phyloP scores from a whole-genome alignment of 2,113 vertebrate species.

The Phylloscopus whistleri region DNA sequence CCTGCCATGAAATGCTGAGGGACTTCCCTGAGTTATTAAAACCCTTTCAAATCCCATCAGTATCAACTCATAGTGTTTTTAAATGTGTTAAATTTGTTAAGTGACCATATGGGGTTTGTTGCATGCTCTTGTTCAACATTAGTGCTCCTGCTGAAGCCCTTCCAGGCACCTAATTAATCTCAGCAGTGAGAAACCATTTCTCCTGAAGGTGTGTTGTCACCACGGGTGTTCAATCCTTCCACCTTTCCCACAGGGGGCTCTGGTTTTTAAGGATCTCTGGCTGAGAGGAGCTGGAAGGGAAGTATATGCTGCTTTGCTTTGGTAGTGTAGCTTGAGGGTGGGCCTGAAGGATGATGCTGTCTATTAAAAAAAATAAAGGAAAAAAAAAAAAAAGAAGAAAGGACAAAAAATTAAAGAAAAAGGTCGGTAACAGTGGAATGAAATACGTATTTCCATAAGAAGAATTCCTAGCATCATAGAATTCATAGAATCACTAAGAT shows the following conservation, averaged over 20 bases:
- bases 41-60: not conserved
- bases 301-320: not conserved
- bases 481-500: not conserved
- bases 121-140: not conserved
- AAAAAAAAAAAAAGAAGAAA: rapidly evolving
- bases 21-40: not conserved
- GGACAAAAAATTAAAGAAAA: not conserved
- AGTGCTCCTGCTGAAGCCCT: not conserved
- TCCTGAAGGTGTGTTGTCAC: not conserved
- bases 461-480: not conserved
- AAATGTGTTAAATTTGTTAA: not conserved
- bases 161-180: not conserved
- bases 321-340: not conserved
- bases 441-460: not conserved
- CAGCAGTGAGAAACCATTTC: not conserved
- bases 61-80: not conserved
- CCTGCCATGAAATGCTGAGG: not conserved
- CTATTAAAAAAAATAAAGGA: too few relatives aligned
- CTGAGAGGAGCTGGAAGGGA: not conserved
- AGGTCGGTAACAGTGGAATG: rapidly evolving
- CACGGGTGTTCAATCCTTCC: not conserved
- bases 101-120: not conserved
- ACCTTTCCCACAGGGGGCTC: not conserved
- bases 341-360: not conserved
- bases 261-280: not conserved